Base-by-base conservation (phyloP, 2,888 invertebrate genomes). In the Carabus problematicus region DNA sequence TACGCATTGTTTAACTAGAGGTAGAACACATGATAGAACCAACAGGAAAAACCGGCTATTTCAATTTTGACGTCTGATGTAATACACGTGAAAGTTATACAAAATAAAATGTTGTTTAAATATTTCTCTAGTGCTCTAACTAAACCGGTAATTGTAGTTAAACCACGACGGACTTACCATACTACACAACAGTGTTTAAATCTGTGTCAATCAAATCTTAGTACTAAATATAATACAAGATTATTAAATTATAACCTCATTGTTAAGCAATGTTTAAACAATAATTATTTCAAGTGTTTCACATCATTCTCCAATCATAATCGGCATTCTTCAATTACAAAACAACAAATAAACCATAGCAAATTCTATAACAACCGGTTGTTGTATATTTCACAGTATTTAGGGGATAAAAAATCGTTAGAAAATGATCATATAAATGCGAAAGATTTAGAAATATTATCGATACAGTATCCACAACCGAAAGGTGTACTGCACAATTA, bases 401-500 rank as follows among this genome's bases (percentile, higher is more conserved):
- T 16, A 6, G 12, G 2, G 16, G 4, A 29, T n/a, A 54, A 41
- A 11, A 19, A 49, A 52, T 41, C 14, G 40, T 18, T 18, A 8
- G 9, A 14, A 29, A 56, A n/a, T 12, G 12, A 47, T 18, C 49
- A 60, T 52, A 58, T 41, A 1, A 9, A 42, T 11, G 40, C 8
- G 29, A 55, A 62, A 43, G 81, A 78, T 39, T 70, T 79, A 19
- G 79, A 78, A 43, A 77, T 76, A 61, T 79, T 83, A 63, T 76
- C 76, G 9, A 78, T 80, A 59, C 64, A 84, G 3, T 88, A 85
- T 75, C 84, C 85, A 0, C 73, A 79, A 54, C 85, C 88, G 0
- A 82, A 85, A 73, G 79, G 79, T 41, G 82, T 81, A 0, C 74
- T 88, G 0, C 80, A 88, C 70, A 85, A 85, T 73, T 76, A 85